These are phyloP conservation scores for Helicoverpa armigera DNA, from an alignment of 1,140 invertebrate genomes.

Conservation along the genomic window DNA sequence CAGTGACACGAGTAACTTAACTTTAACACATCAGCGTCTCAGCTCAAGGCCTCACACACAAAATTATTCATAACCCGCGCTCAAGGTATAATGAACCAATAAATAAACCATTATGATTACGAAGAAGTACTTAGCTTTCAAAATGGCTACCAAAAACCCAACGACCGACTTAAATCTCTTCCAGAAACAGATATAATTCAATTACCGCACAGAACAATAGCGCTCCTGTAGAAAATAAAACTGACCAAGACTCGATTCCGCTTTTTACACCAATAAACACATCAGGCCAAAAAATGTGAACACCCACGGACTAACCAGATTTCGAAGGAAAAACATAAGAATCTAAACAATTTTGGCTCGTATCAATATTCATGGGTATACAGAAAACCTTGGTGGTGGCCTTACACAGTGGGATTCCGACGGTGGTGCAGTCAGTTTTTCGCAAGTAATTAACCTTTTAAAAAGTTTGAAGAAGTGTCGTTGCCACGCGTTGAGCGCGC, in stretches of 20 bases:
- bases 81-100: not conserved
- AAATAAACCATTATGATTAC: conserved; percentile 20
- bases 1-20: conserved; percentile 7
- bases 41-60: not conserved
- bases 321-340: conserved; percentile 67
- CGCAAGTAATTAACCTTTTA: conserved; percentile 79
- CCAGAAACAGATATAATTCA: conserved; percentile 50
- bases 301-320: conserved; percentile 67
- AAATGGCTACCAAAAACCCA: conserved; percentile 8
- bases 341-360: conserved; percentile 76
- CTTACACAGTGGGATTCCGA: conserved; percentile 73
- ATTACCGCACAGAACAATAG: conserved; percentile 48
- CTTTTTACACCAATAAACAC: conserved; percentile 53
- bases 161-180: conserved; percentile 42
- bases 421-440: conserved; percentile 75
- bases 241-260: conserved; percentile 14
- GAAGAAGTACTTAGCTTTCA: conserved; percentile 25
- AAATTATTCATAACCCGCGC: conserved; percentile 7
- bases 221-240: conserved; percentile 33
- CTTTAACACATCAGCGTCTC: not conserved
- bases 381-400: conserved; percentile 80
- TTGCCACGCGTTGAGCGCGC: conserved; percentile 77
- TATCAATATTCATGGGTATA: conserved; percentile 80
- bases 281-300: conserved; percentile 61
- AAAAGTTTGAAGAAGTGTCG: conserved; percentile 66